phyloP scores from a whole-genome alignment of 2,113 vertebrate species.

The Neoarius graeffei region DNA sequence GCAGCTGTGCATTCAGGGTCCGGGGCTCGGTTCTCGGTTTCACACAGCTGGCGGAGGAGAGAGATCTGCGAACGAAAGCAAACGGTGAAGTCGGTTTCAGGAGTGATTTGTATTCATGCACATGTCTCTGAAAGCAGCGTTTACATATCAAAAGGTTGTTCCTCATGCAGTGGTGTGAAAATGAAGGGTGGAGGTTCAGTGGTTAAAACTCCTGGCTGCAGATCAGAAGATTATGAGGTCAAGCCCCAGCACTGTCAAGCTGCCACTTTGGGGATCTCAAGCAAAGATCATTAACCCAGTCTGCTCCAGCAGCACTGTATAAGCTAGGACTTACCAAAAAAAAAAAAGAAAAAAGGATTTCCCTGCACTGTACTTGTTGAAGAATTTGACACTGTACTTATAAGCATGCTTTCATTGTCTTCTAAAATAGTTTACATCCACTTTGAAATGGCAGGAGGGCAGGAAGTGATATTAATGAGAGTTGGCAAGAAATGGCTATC shows the following conservation, averaged over 20 bases:
- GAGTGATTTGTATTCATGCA: not conserved
- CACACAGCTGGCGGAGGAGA: not conserved
- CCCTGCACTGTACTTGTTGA: too few species aligned
- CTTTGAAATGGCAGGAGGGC: not conserved
- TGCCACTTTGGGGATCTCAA: not conserved
- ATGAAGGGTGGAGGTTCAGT: not conserved
- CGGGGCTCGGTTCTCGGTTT: not conserved
- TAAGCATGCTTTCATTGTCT: not conserved
- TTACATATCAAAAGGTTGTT: conserved; percentile 6
- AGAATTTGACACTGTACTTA: not conserved
- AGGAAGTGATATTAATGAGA: not conserved
- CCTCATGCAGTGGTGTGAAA: not conserved
- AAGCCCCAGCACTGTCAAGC: not conserved
- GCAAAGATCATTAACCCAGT: not conserved
- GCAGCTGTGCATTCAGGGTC: not conserved
- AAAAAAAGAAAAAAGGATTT: not conserved
- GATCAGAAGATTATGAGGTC: not conserved
- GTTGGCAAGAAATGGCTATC: not conserved
- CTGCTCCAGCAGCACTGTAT: not conserved
- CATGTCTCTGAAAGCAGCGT: not conserved
- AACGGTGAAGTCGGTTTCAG: too few species aligned
- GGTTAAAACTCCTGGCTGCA: not conserved
- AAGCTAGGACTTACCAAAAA: not conserved
- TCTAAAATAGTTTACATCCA: not conserved
- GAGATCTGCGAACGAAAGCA: not conserved